Base-by-base conservation (phyloP, 2,113 vertebrate species). In the Ursus arctos region DNA sequence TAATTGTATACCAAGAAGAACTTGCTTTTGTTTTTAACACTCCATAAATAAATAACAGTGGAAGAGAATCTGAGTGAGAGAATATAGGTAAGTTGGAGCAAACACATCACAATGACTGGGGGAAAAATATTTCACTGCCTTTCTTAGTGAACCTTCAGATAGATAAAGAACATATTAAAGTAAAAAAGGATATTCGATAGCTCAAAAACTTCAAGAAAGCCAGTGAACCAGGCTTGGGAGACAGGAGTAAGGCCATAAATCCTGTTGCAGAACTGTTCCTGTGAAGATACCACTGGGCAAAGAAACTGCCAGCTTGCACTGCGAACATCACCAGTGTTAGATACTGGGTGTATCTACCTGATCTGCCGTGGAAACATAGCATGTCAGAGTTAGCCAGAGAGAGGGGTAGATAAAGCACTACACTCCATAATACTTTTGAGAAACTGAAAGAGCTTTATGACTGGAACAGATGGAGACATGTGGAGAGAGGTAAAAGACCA, bases 21-120 rank as follows among this genome's bases (percentile, higher is more conserved):
- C 4, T 72, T 77, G 47, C 24, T 86, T 97, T 22, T 88, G 31
- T 92, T 86, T 92, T 95, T 88, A 77, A 85, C 14, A 53, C 24
- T 24, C 14, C 24, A 47, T 57, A 84, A 94, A 71, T 95, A 94
- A 91, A 40, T 96, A 87, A 59, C 40, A 88, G 11, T 86, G 47
- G 81, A 88, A 77, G 47, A 43, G 33, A 95, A 53, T 65, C 49
- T 86, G 57, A 93, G 49, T 87, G 67, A 84, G 43, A 59, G 57
- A 81, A 69, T 76, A 93, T 59, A 80, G 19, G 6, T 91, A 71
- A 94, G 6, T 79, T 91, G 55, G 9, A 57, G 7, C 31, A 92
- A 89, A 91, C 33, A 28, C 13, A 47, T 86, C 28, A 49, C 26
- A 79, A 4, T 36, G 82, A n/a, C 33, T 72, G 14, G 61, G 6